Conservation (phyloP, 2,888 invertebrate species). For the Erynnis tages region DNA sequence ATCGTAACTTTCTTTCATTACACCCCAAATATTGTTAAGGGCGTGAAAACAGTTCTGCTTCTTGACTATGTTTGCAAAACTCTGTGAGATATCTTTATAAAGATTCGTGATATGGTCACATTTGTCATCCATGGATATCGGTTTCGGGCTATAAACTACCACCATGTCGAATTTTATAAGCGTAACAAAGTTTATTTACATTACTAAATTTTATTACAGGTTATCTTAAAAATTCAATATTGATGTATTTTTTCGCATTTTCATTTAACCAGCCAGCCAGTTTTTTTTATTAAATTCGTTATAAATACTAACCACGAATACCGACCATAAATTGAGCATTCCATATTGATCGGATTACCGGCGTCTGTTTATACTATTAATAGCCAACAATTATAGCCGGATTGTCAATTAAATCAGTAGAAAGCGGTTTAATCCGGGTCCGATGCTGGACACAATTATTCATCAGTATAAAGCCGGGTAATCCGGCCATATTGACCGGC, state of each 20-base stretch:
- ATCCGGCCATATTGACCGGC: slow-evolving; percentile 71
- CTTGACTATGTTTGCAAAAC: slow-evolving; percentile 17
- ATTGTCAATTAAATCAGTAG: slow-evolving; percentile 77
- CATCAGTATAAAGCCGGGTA: slow-evolving; percentile 73
- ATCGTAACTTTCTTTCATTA: slow-evolving; percentile 40
- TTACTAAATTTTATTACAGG: too few relatives aligned
- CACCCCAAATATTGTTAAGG: slow-evolving; percentile 40
- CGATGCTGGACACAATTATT: slow-evolving; percentile 75
- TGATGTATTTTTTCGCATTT: too few relatives aligned
- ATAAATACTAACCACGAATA: too few relatives aligned
- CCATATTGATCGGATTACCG: slow-evolving; percentile 46
- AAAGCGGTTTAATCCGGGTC: slow-evolving; percentile 73
- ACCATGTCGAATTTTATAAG: too few relatives aligned
- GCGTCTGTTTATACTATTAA: slow-evolving; percentile 62
- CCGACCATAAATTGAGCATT: background rate
- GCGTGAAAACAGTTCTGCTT: slow-evolving; percentile 37
- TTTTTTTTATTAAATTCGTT: too few relatives aligned
- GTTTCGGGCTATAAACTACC: too few relatives aligned
- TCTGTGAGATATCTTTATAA: background rate
- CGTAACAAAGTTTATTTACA: too few relatives aligned
- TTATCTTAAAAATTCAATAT: too few relatives aligned
- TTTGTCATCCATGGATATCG: too few relatives aligned
- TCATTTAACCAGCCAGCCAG: too few relatives aligned
- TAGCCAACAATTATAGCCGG: slow-evolving; percentile 69
- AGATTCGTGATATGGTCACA: too few relatives aligned